Base-by-base conservation (phyloP, 37 sponge, comb jelly and placozoan species). In the Theonella swinhoei region DNA sequence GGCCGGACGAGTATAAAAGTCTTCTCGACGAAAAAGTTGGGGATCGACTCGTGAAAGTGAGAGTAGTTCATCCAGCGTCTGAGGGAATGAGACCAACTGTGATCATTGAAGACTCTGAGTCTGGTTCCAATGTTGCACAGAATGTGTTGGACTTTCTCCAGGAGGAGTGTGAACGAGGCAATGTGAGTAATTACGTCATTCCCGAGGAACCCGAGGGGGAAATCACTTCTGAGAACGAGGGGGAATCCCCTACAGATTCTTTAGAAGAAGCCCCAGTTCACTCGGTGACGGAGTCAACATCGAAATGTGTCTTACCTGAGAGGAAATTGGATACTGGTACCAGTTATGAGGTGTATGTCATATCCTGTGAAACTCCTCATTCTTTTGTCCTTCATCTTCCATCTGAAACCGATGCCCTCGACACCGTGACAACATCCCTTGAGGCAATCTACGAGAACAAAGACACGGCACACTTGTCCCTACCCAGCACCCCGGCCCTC, bases 51-150 rank as follows among this genome's bases (percentile, higher is more conserved):
- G 39, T 93, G 42, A 62, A 79, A n/a, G 83, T 64, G n/a, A 71
- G 72, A n/a, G 93, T 93, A 32, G 74, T 79, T 25, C 34, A 88
- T 0, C 83, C 93, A 0, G 86, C 82, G 26, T 39, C 72, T 38
- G 67, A 88, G 11, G 90, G 90, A 28, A 89, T 89, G 90, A 68
- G 73, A 30, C 69, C 93, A 0, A 74, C 75, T 24, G 72, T 93
- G 0, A 63, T 38, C 1, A 58, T 93, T 43, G 61, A 35, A 17
- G 90, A 85, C 33, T 17, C 62, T 0, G 82, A 77, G 60, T 62
- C 76, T 19, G 82, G 82, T 20, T 24, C 20, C 1, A 62, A 93
- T 34, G 8, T 93, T 35, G 70, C 89, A 3, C 36, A 82, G 39
- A n/a, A 30, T 0, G 78, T 93, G 1, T 33, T 93, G n/a, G 65